A percentile compares a stretch with the other conserved stretches of the same genome.
phyloP scores from a whole-genome alignment of 2,888 invertebrate genomes.

The Heliconius charithonia region DNA sequence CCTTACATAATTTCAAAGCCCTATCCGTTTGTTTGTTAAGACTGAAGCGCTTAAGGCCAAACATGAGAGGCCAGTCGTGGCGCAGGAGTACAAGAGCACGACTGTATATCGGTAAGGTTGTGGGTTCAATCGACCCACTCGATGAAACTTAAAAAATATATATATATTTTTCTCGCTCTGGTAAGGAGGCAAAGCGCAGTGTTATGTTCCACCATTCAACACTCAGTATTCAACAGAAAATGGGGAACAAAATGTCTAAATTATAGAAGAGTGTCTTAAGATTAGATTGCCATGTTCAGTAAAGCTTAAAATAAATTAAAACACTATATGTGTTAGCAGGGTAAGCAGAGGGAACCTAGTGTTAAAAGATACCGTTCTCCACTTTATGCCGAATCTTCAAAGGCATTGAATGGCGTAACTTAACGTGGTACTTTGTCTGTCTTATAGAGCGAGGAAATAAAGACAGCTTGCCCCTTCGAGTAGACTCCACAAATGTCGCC shows the following conservation, averaged over 20 bases:
- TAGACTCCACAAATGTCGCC: too few relatives aligned
- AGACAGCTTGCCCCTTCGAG: too few relatives aligned
- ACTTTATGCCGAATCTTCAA: too few relatives aligned
- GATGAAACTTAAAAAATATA: not conserved
- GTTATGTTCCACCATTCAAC: too few relatives aligned
- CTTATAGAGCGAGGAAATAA: too few relatives aligned
- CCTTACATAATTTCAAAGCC: constrained; percentile 3
- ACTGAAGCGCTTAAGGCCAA: not conserved
- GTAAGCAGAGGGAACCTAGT: too few relatives aligned
- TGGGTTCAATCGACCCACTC: not conserved
- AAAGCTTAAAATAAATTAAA: not conserved
- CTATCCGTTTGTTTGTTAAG: not conserved
- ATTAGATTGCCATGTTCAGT: not conserved
- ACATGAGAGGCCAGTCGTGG: not conserved
- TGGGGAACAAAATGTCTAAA: not conserved
- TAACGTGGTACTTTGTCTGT: too few relatives aligned
- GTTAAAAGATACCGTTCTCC: too few relatives aligned
- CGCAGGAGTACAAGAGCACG: not conserved
- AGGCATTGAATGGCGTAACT: too few relatives aligned
- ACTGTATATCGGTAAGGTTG: not conserved
- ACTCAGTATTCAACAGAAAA: too few relatives aligned
- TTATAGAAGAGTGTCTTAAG: too few relatives aligned
- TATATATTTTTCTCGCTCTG: not conserved
- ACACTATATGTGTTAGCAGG: not conserved
- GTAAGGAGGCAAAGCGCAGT: not conserved